Evolutionary conservation across 2,113 vertebrate species (phyloP), one percentile per base, ranked within the genome.

Genomic region (Montifringilla adamsi): DNA sequence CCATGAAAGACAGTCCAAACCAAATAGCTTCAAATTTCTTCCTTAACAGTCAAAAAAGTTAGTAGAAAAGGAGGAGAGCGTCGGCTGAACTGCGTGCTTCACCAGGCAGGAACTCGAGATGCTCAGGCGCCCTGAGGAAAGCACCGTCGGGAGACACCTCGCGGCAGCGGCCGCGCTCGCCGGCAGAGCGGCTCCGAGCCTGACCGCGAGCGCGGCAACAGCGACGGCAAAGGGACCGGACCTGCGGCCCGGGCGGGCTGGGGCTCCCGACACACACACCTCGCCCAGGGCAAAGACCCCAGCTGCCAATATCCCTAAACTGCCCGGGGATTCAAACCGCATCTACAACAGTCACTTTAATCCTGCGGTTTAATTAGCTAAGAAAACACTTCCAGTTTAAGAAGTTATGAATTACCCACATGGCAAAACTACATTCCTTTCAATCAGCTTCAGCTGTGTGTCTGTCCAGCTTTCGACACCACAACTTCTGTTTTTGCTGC

Each of bases 191-290:
- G 22, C 53, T 21, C 76, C 27, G 6, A 5, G 19, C 6, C 79
- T 0, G 49, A 2, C 26, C 0, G 2, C 0, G 2, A 30, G 33
- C 0, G 2, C 1, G 1, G 31, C 2, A 21, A 5, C 2, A 1
- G 21, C 24, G 4, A 0, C 35, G 3, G 66, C 47, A 1, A 4
- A 11, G 31, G 50, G 15, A 5, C 6, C 28, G 2, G 1, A 15
- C 2, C 56, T 0, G 35, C 64, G 30, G 2, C 28, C 10, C 39
- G 27, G 39, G 31, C 28, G 15, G 27, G 69, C 41, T 0, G 14
- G 2, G 7, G 2, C 35, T 15, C 78, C 12, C 12, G 8, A 1
- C 85, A 21, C 27, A 37, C 13, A 11, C 6, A n/a, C 15, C 52
- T 9, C 14, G 46, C 7, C 58, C 43, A 15, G 23, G 10, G 24